A percentile compares a stretch with the other conserved stretches of the same genome.
Evolutionary conservation across 2,888 invertebrate species (phyloP).

Genomic region (Hartigia nigra): DNA sequence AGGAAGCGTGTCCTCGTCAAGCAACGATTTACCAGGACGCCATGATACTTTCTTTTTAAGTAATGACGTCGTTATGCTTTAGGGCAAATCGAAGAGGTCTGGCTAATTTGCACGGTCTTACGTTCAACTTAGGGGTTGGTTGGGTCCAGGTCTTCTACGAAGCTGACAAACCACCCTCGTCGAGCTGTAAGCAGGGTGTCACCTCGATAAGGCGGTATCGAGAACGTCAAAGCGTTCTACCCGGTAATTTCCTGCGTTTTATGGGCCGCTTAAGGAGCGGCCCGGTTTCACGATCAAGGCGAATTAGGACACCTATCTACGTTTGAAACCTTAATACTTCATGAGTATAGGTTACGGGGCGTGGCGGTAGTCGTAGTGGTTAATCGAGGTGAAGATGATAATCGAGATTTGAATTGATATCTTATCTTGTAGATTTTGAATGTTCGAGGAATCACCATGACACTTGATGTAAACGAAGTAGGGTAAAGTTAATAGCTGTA

Average conservation of each 20-base stretch:
- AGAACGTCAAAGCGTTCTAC: conserved; percentile 45
- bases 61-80: background rate
- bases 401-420: background rate
- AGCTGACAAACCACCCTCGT: background rate
- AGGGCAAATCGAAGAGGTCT: conserved; percentile 1
- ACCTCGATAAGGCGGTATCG: conserved; percentile 33
- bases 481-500: background rate
- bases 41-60: background rate
- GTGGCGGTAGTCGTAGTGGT: background rate
- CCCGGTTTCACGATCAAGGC: conserved; percentile 48
- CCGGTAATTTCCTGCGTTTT: conserved; percentile 64
- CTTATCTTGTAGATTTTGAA: background rate
- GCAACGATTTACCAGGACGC: background rate
- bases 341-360: conserved; percentile 15
- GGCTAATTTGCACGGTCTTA: conserved; percentile 3
- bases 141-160: background rate
- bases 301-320: conserved; percentile 54
- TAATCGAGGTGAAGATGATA: background rate
- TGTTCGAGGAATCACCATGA: background rate
- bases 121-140: background rate
- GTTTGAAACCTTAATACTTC: conserved; percentile 26
- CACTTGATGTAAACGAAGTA: background rate
- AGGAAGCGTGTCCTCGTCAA: background rate
- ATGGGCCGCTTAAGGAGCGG: conserved; percentile 50
- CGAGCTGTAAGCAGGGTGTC: background rate